Evolutionary conservation across 2,888 invertebrate genomes (phyloP).

Genomic region (Metallyticus violacea): DNA sequence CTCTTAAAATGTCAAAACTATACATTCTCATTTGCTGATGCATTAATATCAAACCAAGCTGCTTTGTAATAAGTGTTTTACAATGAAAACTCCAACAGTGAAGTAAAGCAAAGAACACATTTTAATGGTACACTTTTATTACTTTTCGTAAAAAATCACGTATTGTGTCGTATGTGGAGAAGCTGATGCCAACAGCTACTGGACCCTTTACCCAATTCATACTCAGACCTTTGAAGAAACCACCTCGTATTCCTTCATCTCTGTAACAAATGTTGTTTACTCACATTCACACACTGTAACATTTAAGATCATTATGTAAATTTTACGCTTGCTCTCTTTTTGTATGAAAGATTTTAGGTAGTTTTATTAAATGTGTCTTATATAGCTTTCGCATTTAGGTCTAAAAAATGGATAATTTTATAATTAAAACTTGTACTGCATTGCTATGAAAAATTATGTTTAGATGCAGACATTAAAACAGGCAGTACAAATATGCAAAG

Average conservation of each 20-base stretch:
- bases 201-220: constrained; percentile 99
- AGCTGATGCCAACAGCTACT: constrained; percentile 91
- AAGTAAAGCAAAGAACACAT: neutral
- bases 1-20: neutral
- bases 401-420: no score
- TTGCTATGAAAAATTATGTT: no score
- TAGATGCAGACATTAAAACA: no score
- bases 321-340: no score
- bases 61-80: neutral
- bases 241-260: constrained; percentile 81
- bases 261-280: constrained; percentile 48
- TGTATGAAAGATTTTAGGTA: no score
- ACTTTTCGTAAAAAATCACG: constrained; percentile 47
- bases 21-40: neutral
- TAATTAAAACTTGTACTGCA: no score
- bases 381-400: no score
- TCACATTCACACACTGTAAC: no score
- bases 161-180: constrained; percentile 87
- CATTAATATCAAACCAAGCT: neutral
- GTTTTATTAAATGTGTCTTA: no score
- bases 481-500: no score
- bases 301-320: no score
- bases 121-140: neutral
- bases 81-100: neutral
- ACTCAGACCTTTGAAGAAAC: constrained; percentile 97